Evolutionary conservation across 2,888 invertebrate genomes (phyloP).

Genomic region (Chloroclysta siterata): DNA sequence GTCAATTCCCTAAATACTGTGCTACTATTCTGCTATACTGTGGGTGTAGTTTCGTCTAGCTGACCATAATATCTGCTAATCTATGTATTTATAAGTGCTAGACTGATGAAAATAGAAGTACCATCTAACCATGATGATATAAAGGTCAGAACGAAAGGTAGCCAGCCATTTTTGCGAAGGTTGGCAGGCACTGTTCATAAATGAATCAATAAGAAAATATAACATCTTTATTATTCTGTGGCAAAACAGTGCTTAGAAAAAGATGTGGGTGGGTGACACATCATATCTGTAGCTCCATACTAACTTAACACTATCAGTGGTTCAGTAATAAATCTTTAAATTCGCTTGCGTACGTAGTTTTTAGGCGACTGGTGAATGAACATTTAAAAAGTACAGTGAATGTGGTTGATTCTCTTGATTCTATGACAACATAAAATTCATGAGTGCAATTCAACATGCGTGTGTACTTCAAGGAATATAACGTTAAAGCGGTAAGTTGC

Average conservation of each 20-base stretch:
- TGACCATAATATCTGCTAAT: not conserved
- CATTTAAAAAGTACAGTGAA: conserved; percentile 21
- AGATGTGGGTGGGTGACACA: not conserved
- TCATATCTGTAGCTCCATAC: conserved; percentile 4
- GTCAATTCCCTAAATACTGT: not conserved
- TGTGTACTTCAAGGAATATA: conserved; percentile 79
- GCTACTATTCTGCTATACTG: not conserved
- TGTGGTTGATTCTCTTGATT: conserved; percentile 57
- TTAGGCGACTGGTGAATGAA: conserved; percentile 12
- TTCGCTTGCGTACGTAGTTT: conserved; percentile 13
- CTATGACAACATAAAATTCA: conserved; percentile 77
- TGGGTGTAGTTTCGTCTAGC: not conserved
- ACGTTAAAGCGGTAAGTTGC: conserved; percentile 71
- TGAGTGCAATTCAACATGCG: conserved; percentile 71
- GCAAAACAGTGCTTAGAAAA: not conserved
- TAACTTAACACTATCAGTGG: conserved; percentile 8
- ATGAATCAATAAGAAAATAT: not conserved
- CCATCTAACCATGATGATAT: too few species aligned
- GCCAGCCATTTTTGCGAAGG: too few species aligned
- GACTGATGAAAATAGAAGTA: too few species aligned
- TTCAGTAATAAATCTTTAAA: conserved; percentile 19
- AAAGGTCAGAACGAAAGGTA: too few species aligned
- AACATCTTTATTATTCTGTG: not conserved
- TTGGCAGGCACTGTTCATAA: not conserved
- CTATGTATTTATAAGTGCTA: too few species aligned